Evolutionary conservation across 2,888 invertebrate species (phyloP).

Genomic region (Scaptomyza parva): DNA sequence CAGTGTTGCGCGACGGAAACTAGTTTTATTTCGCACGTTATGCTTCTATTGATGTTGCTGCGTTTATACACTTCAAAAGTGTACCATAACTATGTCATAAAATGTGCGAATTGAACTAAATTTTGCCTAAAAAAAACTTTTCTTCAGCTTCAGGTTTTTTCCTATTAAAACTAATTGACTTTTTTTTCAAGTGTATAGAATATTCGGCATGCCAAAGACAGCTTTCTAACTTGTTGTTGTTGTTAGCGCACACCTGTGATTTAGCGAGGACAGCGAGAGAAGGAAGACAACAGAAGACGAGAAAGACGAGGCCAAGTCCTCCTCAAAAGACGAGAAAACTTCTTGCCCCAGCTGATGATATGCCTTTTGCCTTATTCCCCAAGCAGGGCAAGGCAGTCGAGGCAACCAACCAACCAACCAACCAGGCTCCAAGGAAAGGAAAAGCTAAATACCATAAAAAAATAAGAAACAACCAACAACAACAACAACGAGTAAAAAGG

Average conservation of each 20-base stretch:
- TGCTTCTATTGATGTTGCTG: conserved; percentile 41
- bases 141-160: no score
- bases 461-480: conserved; percentile 8
- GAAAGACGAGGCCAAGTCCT: conserved; percentile 54
- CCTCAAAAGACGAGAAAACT: conserved; percentile 9
- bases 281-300: conserved; percentile 39
- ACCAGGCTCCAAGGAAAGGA: conserved; percentile 24
- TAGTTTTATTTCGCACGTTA: conserved; percentile 61
- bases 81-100: no score
- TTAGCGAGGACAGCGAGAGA: conserved; percentile 66
- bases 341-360: conserved; percentile 69
- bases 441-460: conserved; percentile 13
- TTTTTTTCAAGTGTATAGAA: no score
- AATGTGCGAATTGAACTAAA: no score
- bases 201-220: no score
- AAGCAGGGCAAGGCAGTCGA: conserved; percentile 3
- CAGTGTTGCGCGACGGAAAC: conserved; percentile 22
- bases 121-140: no score
- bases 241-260: conserved; percentile 71
- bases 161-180: no score
- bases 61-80: no score
- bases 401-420: conserved; percentile 12
- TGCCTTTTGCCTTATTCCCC: conserved; percentile 63
- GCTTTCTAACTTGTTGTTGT: conserved; percentile 2
- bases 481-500: conserved; percentile 13